phyloP scores from a whole-genome alignment of 2,888 invertebrate genomes.

The Nezara viridula region DNA sequence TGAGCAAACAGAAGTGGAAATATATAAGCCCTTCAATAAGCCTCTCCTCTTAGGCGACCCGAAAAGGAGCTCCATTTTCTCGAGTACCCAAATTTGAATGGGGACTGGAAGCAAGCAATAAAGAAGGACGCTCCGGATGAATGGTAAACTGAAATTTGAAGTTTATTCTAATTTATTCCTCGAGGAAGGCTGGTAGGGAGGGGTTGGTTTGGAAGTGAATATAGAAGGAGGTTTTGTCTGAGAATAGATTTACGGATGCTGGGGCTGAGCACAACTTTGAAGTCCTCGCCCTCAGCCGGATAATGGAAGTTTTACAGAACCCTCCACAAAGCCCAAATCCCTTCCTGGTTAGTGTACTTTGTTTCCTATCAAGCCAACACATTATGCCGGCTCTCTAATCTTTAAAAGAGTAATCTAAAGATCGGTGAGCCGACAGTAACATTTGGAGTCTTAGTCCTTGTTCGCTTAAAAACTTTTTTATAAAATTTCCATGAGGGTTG shows the following conservation, averaged over 20 bases:
- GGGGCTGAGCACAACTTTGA: slow-evolving; percentile 57
- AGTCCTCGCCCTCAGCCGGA: slow-evolving; percentile 51
- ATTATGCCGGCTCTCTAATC: slow-evolving; percentile 35
- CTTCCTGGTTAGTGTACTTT: slow-evolving; percentile 47
- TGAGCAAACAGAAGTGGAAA: slow-evolving; percentile 58
- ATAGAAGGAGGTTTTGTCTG: slow-evolving; percentile 60
- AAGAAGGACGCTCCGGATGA: slow-evolving; percentile 62
- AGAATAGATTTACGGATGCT: slow-evolving; percentile 58
- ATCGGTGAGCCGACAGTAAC: neutral
- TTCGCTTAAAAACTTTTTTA: neutral
- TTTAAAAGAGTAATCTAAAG: slow-evolving; percentile 29
- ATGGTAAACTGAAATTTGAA: slow-evolving; percentile 65
- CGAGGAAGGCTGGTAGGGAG: slow-evolving; percentile 14
- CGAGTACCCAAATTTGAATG: slow-evolving; percentile 60
- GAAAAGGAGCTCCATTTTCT: slow-evolving; percentile 58
- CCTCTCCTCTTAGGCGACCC: slow-evolving; percentile 25
- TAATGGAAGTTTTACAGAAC: slow-evolving; percentile 59
- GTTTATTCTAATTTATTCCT: slow-evolving; percentile 65
- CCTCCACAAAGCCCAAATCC: slow-evolving; percentile 44
- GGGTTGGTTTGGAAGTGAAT: slow-evolving; percentile 54
- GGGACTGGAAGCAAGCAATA: slow-evolving; percentile 59
- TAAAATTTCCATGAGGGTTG: too few species aligned
- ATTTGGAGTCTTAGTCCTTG: neutral
- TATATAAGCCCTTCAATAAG: slow-evolving; percentile 55
- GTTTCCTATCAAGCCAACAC: slow-evolving; percentile 43